Percentiles rank a stretch among this genome's conserved stretches.
Evolutionary conservation across 2,113 vertebrate genomes (phyloP).

Genomic region (Chaenogobius annularis): DNA sequence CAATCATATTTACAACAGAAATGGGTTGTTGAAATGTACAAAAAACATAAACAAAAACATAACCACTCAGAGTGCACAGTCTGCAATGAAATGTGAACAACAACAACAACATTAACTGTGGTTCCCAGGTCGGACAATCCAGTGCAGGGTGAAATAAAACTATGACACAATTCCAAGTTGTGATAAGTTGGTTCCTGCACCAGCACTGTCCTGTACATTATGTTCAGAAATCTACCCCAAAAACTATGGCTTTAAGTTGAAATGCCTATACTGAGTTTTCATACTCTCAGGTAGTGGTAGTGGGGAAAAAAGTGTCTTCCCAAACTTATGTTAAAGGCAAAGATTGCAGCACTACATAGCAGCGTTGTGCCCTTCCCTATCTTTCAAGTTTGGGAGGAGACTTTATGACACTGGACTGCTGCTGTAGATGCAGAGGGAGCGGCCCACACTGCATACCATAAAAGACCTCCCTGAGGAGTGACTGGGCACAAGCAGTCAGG

Average conservation of each 20-base stretch:
- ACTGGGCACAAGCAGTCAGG: slow-evolving; percentile 71
- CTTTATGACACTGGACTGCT: slow-evolving; percentile 51
- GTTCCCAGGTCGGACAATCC: slow-evolving; percentile 47
- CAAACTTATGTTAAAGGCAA: slow-evolving; percentile 50
- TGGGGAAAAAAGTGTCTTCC: slow-evolving; percentile 32
- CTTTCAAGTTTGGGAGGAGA: slow-evolving; percentile 50
- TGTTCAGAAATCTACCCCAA: slow-evolving; percentile 37
- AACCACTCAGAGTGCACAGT: slow-evolving; percentile 40
- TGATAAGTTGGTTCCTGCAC: slow-evolving; percentile 42
- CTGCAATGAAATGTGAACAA: slow-evolving; percentile 45
- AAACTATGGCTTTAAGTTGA: slow-evolving; percentile 36
- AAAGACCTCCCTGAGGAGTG: slow-evolving; percentile 79
- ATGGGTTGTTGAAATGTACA: slow-evolving; percentile 73
- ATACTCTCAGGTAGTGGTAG: slow-evolving; percentile 25
- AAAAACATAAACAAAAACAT: slow-evolving; percentile 43
- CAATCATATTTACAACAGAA: slow-evolving; percentile 81
- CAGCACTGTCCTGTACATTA: slow-evolving; percentile 35
- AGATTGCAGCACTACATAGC: slow-evolving; percentile 78
- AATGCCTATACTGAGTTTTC: slow-evolving; percentile 33
- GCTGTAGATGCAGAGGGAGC: slow-evolving; percentile 72
- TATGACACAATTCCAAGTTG: slow-evolving; percentile 44
- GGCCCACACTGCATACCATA: slow-evolving; percentile 65
- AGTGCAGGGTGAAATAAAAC: slow-evolving; percentile 52
- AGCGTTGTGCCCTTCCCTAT: slow-evolving; percentile 68
- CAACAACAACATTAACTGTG: slow-evolving; percentile 14